Conservation (phyloP, 1,140 invertebrate species). For the Caenorhabditis remanei region DNA sequence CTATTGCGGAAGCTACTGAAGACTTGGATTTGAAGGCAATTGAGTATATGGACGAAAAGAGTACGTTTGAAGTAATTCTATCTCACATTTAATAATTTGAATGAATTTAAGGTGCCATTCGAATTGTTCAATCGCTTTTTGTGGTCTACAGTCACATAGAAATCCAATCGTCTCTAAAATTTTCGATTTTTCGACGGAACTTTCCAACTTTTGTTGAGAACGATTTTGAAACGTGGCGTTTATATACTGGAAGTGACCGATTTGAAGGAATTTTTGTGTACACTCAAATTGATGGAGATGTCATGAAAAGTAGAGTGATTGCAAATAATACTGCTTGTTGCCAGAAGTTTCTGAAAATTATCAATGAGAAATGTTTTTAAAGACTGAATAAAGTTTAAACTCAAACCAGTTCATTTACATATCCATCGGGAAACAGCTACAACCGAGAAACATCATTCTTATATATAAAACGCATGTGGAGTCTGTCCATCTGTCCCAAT, state of each 20-base stretch:
- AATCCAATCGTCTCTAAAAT: background rate
- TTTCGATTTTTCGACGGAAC: background rate
- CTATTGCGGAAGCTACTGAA: background rate
- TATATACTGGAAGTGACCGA: background rate
- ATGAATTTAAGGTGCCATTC: background rate
- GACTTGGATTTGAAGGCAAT: constrained; percentile 17
- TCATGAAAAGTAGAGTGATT: background rate
- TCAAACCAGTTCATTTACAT: constrained; percentile 5
- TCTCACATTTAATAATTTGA: background rate
- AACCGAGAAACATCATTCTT: background rate
- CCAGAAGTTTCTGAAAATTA: constrained; percentile 1
- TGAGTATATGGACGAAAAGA: background rate
- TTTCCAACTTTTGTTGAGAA: background rate
- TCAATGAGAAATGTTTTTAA: background rate
- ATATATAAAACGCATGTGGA: too few relatives aligned
- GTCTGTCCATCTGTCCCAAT: too few relatives aligned
- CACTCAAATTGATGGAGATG: background rate
- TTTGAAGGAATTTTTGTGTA: background rate
- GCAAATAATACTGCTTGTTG: background rate
- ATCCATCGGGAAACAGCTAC: background rate
- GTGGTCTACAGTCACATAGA: background rate
- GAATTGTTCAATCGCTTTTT: constrained; percentile 3
- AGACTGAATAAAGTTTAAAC: background rate
- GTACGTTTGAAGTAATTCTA: background rate
- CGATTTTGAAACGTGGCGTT: constrained; percentile 42